Base-by-base conservation (phyloP, 2,113 vertebrate genomes). In the Notiomystis cincta region DNA sequence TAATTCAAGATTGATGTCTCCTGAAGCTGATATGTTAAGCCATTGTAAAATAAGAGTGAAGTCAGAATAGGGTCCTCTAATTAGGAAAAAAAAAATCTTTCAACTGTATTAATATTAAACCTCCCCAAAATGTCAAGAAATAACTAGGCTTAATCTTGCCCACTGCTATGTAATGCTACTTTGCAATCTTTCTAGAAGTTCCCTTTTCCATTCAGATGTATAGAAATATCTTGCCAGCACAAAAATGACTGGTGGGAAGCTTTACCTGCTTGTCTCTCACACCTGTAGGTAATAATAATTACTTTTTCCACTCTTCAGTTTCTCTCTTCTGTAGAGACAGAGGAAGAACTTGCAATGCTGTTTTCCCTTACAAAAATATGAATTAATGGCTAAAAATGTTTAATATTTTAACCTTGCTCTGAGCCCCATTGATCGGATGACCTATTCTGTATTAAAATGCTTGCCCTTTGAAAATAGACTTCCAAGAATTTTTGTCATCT, bases 291-390 rank as follows among this genome's bases (percentile, higher is more conserved):
- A 96, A 66, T 64, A 94, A 25, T 76, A 93, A 88, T 76, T 93
- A 53, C 37, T 87, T 94, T 90, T 50, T 81, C 64, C 42, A 70
- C 37, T 86, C 54, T 90, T 95, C 70, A 85, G 40, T 92, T 91
- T 91, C 57, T 88, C 23, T 80, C 3, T 86, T 79, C 89, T 95
- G 31, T 91, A 66, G 31, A 82, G 19, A 18, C 51, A 65, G 45
- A 54, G 47, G 82, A 69, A 75, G 85, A 96, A 90, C 25, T 94
- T 77, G 35, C 45, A 89, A 42, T 85, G 61, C 31, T 54, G 8
- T 93, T 96, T 97, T 94, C 48, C 31, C 44, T 60, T 95, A 24
- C 16, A 93, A 95, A 96, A 90, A 87, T 67, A 82, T 31, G 48
- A 95, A 85, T 72, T 65, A 80, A 69, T 84, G 40, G 48, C 40